phyloP scores from a whole-genome alignment of 2,797 vertebrate species.

The Anguilla obscura region DNA sequence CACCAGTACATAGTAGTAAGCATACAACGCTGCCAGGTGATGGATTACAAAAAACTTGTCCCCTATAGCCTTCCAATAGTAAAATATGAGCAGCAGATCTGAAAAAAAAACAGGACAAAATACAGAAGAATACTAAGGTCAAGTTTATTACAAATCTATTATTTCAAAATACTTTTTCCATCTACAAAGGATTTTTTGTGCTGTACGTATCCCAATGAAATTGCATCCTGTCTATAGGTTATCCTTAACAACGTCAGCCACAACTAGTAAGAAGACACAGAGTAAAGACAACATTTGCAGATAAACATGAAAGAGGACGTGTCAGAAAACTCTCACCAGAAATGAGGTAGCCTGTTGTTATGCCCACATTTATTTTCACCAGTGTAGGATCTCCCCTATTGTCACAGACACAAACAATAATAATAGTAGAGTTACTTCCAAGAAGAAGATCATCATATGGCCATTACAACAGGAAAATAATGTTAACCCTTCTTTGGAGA shows the following conservation, averaged over 20 bases:
- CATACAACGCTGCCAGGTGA: slow-evolving; percentile 89
- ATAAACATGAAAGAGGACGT: background rate
- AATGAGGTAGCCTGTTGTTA: slow-evolving; percentile 98
- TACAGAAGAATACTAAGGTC: slow-evolving; percentile 4
- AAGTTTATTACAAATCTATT: background rate
- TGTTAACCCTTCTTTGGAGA: background rate
- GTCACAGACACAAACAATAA: slow-evolving; percentile 37
- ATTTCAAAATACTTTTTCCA: background rate
- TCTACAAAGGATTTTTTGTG: background rate
- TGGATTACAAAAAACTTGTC: slow-evolving; percentile 96
- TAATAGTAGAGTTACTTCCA: slow-evolving; percentile 23
- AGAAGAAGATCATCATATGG: background rate
- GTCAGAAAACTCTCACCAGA: slow-evolving; percentile 81
- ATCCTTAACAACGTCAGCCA: background rate
- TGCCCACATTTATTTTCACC: slow-evolving; percentile 91
- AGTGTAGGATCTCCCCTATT: slow-evolving; percentile 89
- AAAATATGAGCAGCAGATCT: slow-evolving; percentile 97
- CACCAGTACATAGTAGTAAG: slow-evolving; percentile 97
- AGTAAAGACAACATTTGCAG: background rate
- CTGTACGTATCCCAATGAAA: background rate
- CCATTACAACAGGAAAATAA: background rate
- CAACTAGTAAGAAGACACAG: background rate
- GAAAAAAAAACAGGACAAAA: slow-evolving; percentile 52
- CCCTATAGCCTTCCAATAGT: slow-evolving; percentile 95
- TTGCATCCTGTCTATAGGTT: background rate